Conservation (phyloP, 2,888 invertebrate species). For the Mesorhabditis belari region DNA sequence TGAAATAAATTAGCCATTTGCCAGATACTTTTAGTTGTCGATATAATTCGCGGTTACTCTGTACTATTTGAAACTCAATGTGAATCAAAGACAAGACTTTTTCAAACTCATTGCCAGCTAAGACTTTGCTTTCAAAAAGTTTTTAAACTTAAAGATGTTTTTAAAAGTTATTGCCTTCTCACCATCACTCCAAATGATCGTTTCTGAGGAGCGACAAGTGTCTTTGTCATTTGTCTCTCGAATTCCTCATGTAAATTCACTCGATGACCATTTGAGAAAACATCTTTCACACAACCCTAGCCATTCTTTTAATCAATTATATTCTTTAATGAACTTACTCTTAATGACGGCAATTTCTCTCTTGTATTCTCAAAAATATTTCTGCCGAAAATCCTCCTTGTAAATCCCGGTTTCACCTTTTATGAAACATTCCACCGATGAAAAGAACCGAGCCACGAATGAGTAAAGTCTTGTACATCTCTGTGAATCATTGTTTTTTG, state of each 20-base stretch:
- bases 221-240: slow-evolving; percentile 12
- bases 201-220: slow-evolving; percentile 15
- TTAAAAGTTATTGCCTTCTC: too few relatives aligned
- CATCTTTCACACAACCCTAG: slow-evolving; percentile 34
- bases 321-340: slow-evolving; percentile 14
- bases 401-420: slow-evolving; percentile 30
- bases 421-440: slow-evolving; percentile 28
- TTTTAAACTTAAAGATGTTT: too few relatives aligned
- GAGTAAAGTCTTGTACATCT: slow-evolving; percentile 18
- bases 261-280: slow-evolving; percentile 18
- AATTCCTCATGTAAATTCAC: slow-evolving; percentile 17
- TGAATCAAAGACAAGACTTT: too few relatives aligned
- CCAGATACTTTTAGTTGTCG: too few relatives aligned
- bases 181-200: slow-evolving; percentile 4
- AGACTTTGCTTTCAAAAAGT: too few relatives aligned
- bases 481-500: slow-evolving; percentile 8
- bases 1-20: too few relatives aligned
- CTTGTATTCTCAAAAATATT: slow-evolving; percentile 36
- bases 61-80: too few relatives aligned
- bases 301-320: background rate
- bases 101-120: too few relatives aligned
- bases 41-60: too few relatives aligned
- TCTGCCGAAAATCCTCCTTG: slow-evolving; percentile 18
- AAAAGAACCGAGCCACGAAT: slow-evolving; percentile 22
- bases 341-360: slow-evolving; percentile 30